phyloP scores from a whole-genome alignment of 2,888 invertebrate species.

The Cartodere bifasciata region DNA sequence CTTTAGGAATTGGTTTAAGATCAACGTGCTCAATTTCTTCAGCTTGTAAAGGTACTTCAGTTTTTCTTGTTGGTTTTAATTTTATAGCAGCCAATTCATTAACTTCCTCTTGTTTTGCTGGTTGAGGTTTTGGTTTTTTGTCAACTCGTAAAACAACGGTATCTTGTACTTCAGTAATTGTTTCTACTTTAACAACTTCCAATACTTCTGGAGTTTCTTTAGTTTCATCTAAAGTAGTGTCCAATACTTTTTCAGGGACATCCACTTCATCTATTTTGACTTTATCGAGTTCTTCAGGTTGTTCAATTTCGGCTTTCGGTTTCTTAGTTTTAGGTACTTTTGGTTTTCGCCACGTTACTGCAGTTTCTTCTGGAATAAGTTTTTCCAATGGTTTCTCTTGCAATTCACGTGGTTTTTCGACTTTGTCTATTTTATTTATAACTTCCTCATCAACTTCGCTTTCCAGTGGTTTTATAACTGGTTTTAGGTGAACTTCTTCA shows the following conservation, averaged over 20 bases:
- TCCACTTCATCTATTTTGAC: constrained; percentile 13
- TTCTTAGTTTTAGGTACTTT: constrained; percentile 11
- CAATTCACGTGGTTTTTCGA: constrained; percentile 10
- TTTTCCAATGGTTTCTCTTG: constrained; percentile 21
- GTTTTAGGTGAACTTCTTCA: constrained; percentile 38
- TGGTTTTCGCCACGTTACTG: constrained; percentile 6
- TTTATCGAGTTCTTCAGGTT: constrained; percentile 8
- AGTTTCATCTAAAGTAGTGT: neutral
- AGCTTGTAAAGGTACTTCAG: constrained; percentile 19
- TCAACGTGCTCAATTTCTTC: constrained; percentile 20
- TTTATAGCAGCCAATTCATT: constrained; percentile 23
- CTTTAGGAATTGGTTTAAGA: constrained; percentile 19
- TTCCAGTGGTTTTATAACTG: constrained; percentile 26
- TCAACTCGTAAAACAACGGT: constrained; percentile 41
- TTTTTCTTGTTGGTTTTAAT: constrained; percentile 28
- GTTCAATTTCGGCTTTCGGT: constrained; percentile 9
- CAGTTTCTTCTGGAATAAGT: constrained; percentile 13
- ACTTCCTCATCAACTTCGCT: constrained; percentile 9
- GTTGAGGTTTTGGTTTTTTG: constrained; percentile 25
- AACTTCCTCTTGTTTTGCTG: constrained; percentile 24
- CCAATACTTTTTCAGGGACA: constrained; percentile 8
- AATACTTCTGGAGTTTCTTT: constrained; percentile 18
- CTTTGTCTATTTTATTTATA: constrained; percentile 12
- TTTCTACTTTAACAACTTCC: constrained; percentile 39
- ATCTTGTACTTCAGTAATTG: constrained; percentile 44